Base-by-base conservation (phyloP, 2,888 invertebrate species). In the Oscheius sp. region DNA sequence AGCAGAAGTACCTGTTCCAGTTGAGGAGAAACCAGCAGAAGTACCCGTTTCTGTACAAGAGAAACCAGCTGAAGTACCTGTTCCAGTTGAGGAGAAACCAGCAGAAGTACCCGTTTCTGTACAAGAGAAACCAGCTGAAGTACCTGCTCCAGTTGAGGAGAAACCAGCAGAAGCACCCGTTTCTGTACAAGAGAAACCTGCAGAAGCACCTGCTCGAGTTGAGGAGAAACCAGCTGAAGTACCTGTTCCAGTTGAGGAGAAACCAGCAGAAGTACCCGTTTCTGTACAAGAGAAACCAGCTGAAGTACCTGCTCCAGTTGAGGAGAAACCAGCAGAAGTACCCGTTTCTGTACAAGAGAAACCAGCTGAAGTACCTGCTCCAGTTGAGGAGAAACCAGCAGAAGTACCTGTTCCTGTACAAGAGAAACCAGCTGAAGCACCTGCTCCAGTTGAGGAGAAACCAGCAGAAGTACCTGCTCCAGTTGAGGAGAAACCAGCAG, bases 361-460 rank as follows among this genome's bases (percentile, higher is more conserved):
- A 17, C 36, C 36, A 36, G 36, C 36, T 36, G 36, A 36, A 36
- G 36, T 36, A 9, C 36, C 36, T 14, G 36, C 36, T 36, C 36
- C 36, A 36, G 36, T 14, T 9, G 36, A 8, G 14, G 8, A 36
- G 36, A 45, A 45, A 17, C 45, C 45, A 45, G 45, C 45, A n/a
- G 45, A 45, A 17, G 45, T 45, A n/a, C 45, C 45, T 17, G 45
- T 17, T 45, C 14, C 45, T 9, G 14, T 6, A 9, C 14, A n/a
- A 6, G 45, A 45, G 51, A 51, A 51, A 26, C 26, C 30, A 24
- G 51, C 26, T 9, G 51, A 51, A 22, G 51, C 12, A 12, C 49
- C 59, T 17, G 54, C 33, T 28, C 45, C 68, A 47, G 68, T 56
- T 50, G 50, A 65, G 17, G 65, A 54, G 17, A 45, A 32, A 45